Evolutionary conservation across 1,140 invertebrate genomes (phyloP), one percentile per base, ranked within the genome.

Genomic region (Tetranychus urticae): DNA sequence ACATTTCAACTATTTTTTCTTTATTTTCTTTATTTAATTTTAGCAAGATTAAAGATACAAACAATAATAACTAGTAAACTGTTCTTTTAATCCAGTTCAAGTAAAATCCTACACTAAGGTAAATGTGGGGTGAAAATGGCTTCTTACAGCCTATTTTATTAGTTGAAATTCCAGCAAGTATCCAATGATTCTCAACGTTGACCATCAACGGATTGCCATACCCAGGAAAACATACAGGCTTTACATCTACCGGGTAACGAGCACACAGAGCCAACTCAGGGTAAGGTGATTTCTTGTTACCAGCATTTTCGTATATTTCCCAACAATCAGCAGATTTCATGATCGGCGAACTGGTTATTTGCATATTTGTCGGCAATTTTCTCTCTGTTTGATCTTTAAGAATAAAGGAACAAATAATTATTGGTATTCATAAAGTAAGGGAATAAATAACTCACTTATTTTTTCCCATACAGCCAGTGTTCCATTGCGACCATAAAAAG

Each of bases 181-280:
- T 64, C 59, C 61, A 67, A 1, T 46, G n/a, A 2, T 62, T 62
- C 61, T 61, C 46, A 3, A 14, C n/a, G 13, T 50, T 50, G 14
- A 50, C 14, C 46, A 56, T 52, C 59, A 63, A n/a, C 4, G 62
- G 46, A 31, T 59, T 56, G 31, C 62, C 62, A 8, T 55, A 61
- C 35, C 61, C 62, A 12, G 57, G 69, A 58, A 69, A 68, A 61
- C 70, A 71, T 10, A 68, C 58, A 61, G 71, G 70, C 47, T 66
- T 67, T 0, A 68, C 68, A 47, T 68, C 68, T 59, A 66, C 60
- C 39, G 57, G 14, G 52, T 66, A 70, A 33, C 69, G 71, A 42
- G 70, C 69, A 66, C 71, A 72, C 35, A 71, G 61, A 64, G 67
- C 62, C 67, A 70, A 34, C 58, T 62, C 34, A 6, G 39, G 46